phyloP scores from a whole-genome alignment of 2,113 vertebrate species.

The Hemiprocne comata region DNA sequence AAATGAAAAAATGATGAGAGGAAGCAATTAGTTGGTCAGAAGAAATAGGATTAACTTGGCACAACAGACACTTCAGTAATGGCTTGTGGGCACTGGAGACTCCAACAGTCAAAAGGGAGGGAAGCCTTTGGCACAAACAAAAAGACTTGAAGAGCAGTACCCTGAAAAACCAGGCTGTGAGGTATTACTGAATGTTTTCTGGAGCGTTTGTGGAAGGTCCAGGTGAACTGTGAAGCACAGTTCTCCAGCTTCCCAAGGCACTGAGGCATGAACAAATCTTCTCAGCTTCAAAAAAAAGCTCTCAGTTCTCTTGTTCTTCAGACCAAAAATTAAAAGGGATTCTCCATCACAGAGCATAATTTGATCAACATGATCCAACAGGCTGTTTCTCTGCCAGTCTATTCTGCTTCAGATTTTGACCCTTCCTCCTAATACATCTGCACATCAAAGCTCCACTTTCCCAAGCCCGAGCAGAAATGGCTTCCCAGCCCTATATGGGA shows the following conservation, averaged over 20 bases:
- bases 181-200: not conserved
- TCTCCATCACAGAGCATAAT: not conserved
- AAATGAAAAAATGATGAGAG: not conserved
- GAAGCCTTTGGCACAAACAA: not conserved
- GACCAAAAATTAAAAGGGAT: not conserved
- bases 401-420: not conserved
- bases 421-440: constrained; percentile 22
- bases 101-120: not conserved
- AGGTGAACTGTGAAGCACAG: not conserved
- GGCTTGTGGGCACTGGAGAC: fast-evolving
- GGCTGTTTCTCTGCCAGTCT: not conserved
- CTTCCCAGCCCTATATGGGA: not conserved
- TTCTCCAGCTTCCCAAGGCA: not conserved
- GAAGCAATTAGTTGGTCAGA: not conserved
- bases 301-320: not conserved
- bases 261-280: constrained; percentile 3
- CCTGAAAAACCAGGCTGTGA: not conserved
- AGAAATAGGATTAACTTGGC: not conserved
- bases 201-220: not conserved
- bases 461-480: not conserved
- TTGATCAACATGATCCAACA: constrained; percentile 2
- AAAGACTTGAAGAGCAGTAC: not conserved
- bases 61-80: not conserved
- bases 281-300: constrained; percentile 27
- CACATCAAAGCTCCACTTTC: constrained; percentile 33